phyloP scores from a whole-genome alignment of 2,113 vertebrate species.

The Ornithorhynchus anatinus region DNA sequence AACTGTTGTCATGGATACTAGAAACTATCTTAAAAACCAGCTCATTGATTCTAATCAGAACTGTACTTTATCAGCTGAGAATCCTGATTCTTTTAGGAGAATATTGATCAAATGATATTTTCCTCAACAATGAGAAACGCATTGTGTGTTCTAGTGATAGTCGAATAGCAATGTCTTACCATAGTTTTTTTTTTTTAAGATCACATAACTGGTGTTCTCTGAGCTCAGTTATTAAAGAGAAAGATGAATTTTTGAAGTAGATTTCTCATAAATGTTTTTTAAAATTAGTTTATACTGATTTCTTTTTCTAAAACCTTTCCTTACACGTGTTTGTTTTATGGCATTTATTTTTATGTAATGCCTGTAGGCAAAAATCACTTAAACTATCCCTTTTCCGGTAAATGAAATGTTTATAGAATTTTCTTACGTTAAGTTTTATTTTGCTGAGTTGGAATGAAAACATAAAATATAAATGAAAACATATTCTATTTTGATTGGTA shows the following conservation, averaged over 20 bases:
- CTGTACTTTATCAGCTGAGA: conserved; percentile 78
- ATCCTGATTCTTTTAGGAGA: conserved; percentile 68
- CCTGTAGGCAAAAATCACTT: conserved; percentile 18
- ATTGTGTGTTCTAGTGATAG: conserved; percentile 28
- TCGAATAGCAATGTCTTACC: background rate
- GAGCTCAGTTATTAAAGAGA: conserved; percentile 1
- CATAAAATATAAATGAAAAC: conserved; percentile 69
- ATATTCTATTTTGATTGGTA: conserved; percentile 74
- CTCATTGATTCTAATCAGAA: conserved; percentile 87
- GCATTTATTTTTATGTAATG: conserved; percentile 30
- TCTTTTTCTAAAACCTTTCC: background rate
- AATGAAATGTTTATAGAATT: conserved; percentile 55
- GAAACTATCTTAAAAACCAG: conserved; percentile 91
- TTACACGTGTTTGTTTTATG: background rate
- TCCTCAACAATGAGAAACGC: conserved; percentile 30
- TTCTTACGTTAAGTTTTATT: conserved; percentile 64
- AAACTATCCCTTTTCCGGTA: conserved; percentile 17
- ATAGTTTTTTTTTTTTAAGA: conserved; percentile 40
- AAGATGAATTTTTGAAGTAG: conserved; percentile 29
- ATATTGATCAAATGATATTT: conserved; percentile 56
- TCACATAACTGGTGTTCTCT: conserved; percentile 25
- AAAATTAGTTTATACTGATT: background rate
- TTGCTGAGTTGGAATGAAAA: conserved; percentile 61
- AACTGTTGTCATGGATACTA: conserved; percentile 99
- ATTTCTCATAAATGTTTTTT: conserved; percentile 28